Evolutionary conservation across 2,888 invertebrate genomes (phyloP).

Genomic region (Charanyca ferruginea): DNA sequence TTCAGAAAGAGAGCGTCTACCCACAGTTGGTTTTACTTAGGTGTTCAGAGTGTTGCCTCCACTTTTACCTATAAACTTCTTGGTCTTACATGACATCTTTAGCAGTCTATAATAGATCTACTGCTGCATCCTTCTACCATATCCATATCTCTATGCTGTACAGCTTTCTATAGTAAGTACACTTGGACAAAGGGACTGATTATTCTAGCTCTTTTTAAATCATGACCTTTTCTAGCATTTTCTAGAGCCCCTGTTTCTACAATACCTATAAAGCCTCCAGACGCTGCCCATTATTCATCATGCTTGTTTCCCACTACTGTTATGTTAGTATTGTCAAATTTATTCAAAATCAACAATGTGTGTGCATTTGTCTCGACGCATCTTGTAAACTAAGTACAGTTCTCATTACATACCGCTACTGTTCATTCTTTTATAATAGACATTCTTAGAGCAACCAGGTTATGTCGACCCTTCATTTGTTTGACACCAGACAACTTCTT

Average conservation of each 20-base stretch:
- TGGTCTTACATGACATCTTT: too few species aligned
- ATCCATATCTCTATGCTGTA: too few species aligned
- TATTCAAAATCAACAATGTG: constrained; percentile 61
- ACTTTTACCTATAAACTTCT: too few species aligned
- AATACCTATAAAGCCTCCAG: neutral
- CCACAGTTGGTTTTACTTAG: too few species aligned
- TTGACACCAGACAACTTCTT: constrained; percentile 5
- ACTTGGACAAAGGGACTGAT: too few species aligned
- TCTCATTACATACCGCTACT: constrained; percentile 65
- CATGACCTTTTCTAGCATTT: neutral
- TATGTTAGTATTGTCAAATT: constrained; percentile 55
- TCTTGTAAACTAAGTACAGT: constrained; percentile 58
- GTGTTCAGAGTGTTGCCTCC: too few species aligned
- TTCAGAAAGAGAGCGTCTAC: too few species aligned
- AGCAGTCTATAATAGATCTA: too few species aligned
- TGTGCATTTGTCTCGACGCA: constrained; percentile 47
- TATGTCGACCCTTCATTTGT: constrained; percentile 41
- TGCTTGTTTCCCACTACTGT: constrained; percentile 42
- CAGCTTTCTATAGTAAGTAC: too few species aligned
- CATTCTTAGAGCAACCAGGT: constrained; percentile 56
- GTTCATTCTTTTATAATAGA: constrained; percentile 59
- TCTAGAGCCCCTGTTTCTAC: neutral
- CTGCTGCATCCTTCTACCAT: too few species aligned
- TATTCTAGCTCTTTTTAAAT: neutral
- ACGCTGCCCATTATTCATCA: constrained; percentile 10